Evolutionary conservation across 1,140 invertebrate species (phyloP).

Genomic region (Whitmania pigra): DNA sequence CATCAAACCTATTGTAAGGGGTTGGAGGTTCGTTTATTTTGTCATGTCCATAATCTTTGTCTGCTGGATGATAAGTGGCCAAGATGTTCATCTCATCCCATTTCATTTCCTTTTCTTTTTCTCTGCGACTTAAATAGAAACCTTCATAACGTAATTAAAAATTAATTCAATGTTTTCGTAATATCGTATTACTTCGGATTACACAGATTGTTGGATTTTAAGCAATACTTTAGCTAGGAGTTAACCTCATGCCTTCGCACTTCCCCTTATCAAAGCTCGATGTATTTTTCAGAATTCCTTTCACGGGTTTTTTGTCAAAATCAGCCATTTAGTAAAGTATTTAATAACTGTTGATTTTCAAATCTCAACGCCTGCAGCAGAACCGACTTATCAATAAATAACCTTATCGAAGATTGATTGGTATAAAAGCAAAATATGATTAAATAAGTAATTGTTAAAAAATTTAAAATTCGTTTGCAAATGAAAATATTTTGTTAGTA

Average conservation of each 20-base stretch:
- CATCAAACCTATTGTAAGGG: slow-evolving; percentile 66
- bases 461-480: too few relatives aligned
- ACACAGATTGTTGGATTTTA: neutral
- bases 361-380: too few relatives aligned
- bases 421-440: too few relatives aligned
- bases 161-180: neutral
- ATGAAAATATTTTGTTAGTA: too few relatives aligned
- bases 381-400: too few relatives aligned
- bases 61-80: slow-evolving; percentile 87
- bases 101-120: slow-evolving; percentile 51
- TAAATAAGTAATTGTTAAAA: too few relatives aligned
- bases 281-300: slow-evolving; percentile 16
- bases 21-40: slow-evolving; percentile 93
- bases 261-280: slow-evolving; percentile 14
- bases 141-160: neutral
- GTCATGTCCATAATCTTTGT: slow-evolving; percentile 98
- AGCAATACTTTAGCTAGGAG: neutral
- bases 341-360: too few relatives aligned
- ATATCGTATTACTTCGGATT: neutral
- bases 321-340: neutral
- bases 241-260: neutral
- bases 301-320: slow-evolving; percentile 15
- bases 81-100: slow-evolving; percentile 99
- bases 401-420: too few relatives aligned
- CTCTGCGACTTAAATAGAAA: neutral